Evolutionary conservation across 1,140 invertebrate species (phyloP), one percentile per base, ranked within the genome.

Genomic region (Trypoxylus dichotomus): DNA sequence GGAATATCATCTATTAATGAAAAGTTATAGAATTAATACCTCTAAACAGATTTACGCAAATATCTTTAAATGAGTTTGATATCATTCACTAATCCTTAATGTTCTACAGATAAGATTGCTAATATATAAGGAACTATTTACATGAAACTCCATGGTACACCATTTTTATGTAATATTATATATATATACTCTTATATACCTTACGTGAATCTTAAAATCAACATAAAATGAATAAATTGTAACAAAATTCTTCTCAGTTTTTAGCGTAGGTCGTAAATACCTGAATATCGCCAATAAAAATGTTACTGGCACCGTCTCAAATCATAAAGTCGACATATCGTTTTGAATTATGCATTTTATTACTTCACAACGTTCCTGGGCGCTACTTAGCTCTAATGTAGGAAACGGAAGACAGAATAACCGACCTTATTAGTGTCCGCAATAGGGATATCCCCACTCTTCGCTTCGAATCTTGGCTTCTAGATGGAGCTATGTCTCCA

Each of bases 321-420:
- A 54, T 15, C 47, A 54, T 54, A 54, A 54, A 54, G 19, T 54
- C 47, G 19, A 54, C 47, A 54, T 54, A 54, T 19, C 15, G 13
- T 19, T 54, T 54, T 54, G 47, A 54, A 54, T 54, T 54, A 54
- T 54, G 47, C 47, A 54, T 54, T 54, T 54, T 54, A 54, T 54
- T 54, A 54, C 47, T n/a, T n/a, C 47, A 5, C 47, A 54, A 54
- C 47, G 19, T 54, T 54, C 47, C 19, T 15, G 47, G 0, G 47
- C 6, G n/a, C 47, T 54, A 19, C 47, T 54, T 54, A 54, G 2
- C 47, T 19, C n/a, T 19, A n/a, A 15, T 19, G 15, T 54, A 54
- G 47, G 19, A 54, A 54, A 54, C 47, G 47, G 47, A 54, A 54
- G 47, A 54, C 15, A 54, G 47, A 54, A 54, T 54, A 54, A 54